Evolutionary conservation across 2,113 vertebrate species (phyloP).

Genomic region (Orycteropus afer): DNA sequence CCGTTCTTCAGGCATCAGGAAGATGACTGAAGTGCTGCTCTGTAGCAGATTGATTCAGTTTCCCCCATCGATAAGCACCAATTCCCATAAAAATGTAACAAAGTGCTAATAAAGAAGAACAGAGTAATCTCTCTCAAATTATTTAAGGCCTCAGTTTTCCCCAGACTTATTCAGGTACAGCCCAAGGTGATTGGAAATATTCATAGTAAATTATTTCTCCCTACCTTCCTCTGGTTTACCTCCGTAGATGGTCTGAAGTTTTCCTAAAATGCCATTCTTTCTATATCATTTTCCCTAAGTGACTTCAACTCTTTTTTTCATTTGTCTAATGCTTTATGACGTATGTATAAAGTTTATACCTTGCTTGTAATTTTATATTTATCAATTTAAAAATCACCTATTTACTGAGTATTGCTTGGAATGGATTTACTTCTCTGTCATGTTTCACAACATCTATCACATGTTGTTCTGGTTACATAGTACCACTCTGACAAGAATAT

Average conservation of each 20-base stretch:
- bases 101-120: not conserved
- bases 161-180: not conserved
- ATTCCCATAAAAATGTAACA: not conserved
- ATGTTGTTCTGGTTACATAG: too few relatives aligned
- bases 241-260: not conserved
- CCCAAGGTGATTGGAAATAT: not conserved
- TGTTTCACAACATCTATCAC: not conserved
- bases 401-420: not conserved
- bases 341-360: not conserved
- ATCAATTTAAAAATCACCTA: not conserved
- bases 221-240: not conserved
- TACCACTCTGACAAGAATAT: too few relatives aligned
- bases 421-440: not conserved
- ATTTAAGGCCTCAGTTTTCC: not conserved
- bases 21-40: not conserved
- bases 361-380: constrained; percentile 15
- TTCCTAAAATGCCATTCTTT: not conserved
- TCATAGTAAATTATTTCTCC: not conserved
- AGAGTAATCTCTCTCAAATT: not conserved
- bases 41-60: not conserved
- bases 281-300: not conserved
- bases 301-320: not conserved
- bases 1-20: constrained; percentile 37
- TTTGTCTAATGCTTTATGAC: not conserved
- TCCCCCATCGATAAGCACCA: not conserved